These are phyloP conservation scores for Anarhynchus alexandrinus DNA, from an alignment of 2,113 vertebrate species.

Conservation along the genomic window DNA sequence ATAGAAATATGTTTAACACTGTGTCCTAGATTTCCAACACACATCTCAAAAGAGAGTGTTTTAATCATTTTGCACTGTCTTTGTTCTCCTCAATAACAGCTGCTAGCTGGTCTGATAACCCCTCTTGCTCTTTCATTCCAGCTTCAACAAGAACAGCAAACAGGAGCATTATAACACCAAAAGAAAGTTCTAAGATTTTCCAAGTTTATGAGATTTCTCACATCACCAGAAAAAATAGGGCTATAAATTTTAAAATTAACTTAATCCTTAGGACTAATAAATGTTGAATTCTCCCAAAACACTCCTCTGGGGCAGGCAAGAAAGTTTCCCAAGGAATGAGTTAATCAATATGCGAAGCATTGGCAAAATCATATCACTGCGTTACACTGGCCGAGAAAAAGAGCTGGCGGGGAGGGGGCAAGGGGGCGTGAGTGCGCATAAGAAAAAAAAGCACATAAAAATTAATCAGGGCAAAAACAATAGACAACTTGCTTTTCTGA, in stretches of 20 bases:
- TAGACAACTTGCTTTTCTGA: background rate
- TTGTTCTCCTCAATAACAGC: constrained; percentile 17
- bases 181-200: background rate
- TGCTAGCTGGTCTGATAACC: background rate
- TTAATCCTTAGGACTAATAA: background rate
- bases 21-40: background rate
- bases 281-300: background rate
- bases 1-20: constrained; percentile 55
- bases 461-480: background rate
- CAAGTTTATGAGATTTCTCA: background rate
- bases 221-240: background rate
- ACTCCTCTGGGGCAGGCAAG: background rate
- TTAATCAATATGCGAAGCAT: background rate
- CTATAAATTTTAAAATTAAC: background rate
- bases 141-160: background rate
- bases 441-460: background rate
- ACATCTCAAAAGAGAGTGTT: background rate
- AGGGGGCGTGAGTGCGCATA: no score
- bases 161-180: background rate
- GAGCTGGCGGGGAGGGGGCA: background rate
- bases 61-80: background rate
- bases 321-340: background rate
- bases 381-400: background rate
- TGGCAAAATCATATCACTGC: background rate
- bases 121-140: background rate